These are phyloP conservation scores for Drosophila koepferae DNA, from an alignment of 2,888 invertebrate species.

Conservation along the genomic window DNA sequence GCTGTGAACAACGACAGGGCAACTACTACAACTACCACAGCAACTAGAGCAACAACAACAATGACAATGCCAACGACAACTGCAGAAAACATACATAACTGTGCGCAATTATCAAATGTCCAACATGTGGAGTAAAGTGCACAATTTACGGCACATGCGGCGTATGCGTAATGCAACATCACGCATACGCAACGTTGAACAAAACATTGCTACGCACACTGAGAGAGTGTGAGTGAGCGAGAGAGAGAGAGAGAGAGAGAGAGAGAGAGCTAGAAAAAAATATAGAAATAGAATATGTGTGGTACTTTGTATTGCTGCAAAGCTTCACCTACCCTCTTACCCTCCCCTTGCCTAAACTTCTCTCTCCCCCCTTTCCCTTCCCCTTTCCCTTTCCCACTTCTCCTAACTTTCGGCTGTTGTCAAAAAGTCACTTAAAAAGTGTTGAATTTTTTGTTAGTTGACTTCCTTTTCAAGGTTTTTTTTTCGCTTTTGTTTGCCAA, in stretches of 20 bases:
- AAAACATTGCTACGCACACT: slow-evolving; percentile 1
- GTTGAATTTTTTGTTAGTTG: slow-evolving; percentile 18
- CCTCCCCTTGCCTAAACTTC: too few species aligned
- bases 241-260: too few species aligned
- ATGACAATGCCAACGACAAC: slow-evolving; percentile 19
- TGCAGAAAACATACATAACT: slow-evolving; percentile 36
- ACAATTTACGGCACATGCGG: slow-evolving; percentile 31
- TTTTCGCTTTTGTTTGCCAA: not conserved
- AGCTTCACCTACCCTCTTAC: not conserved
- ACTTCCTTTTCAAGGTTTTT: not conserved
- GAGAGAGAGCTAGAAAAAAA: too few species aligned
- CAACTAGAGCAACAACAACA: slow-evolving; percentile 15
- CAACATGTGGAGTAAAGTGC: slow-evolving; percentile 26
- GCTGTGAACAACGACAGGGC: slow-evolving; percentile 43
- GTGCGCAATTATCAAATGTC: slow-evolving; percentile 63
- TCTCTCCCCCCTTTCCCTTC: fast-evolving
- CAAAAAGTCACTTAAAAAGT: slow-evolving; percentile 34
- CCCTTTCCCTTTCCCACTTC: not conserved
- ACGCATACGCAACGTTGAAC: slow-evolving; percentile 58
- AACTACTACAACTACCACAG: slow-evolving; percentile 11
- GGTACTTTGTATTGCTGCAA: slow-evolving; percentile 2
- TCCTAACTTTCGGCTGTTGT: slow-evolving; percentile 6
- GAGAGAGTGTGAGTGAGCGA: too few species aligned
- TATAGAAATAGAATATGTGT: slow-evolving; percentile 4
- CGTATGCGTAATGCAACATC: slow-evolving; percentile 58